These are phyloP conservation scores for Dynastes grantii DNA, from an alignment of 2,888 invertebrate species.

Conservation along the genomic window DNA sequence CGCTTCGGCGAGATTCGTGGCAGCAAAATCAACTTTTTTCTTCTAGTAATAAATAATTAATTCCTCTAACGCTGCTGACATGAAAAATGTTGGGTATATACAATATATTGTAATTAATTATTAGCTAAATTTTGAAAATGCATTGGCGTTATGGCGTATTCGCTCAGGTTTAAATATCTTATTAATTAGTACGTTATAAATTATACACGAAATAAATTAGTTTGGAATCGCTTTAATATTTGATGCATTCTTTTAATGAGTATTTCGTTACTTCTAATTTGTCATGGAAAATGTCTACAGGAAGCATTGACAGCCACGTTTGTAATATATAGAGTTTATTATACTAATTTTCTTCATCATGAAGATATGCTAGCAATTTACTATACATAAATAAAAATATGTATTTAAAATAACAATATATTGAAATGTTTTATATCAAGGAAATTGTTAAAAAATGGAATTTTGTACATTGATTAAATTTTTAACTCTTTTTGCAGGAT, in stretches of 20 bases:
- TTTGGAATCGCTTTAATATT: constrained; percentile 11
- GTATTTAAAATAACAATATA: no score
- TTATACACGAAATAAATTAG: neutral
- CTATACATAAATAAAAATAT: no score
- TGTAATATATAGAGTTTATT: neutral
- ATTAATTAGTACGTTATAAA: constrained; percentile 23
- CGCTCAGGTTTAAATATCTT: neutral
- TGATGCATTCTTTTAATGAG: neutral
- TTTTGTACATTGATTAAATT: no score
- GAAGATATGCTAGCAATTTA: no score
- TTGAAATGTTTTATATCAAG: no score
- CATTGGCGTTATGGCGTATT: constrained; percentile 2
- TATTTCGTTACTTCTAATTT: neutral
- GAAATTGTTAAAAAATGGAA: no score
- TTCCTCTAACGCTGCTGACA: constrained; percentile 14
- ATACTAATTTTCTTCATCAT: neutral
- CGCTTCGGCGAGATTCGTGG: neutral
- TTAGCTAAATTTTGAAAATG: constrained; percentile 11
- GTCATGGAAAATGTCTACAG: neutral
- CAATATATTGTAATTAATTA: constrained; percentile 38
- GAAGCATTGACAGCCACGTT: neutral
- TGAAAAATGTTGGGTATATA: constrained; percentile 23
- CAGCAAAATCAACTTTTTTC: constrained; percentile 32
- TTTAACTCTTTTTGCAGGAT: no score
- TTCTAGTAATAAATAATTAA: constrained; percentile 41